A percentile compares a stretch with the other conserved stretches of the same genome.
Conservation (phyloP, 1,140 invertebrate genomes). For the Trichonephila clavipes region DNA sequence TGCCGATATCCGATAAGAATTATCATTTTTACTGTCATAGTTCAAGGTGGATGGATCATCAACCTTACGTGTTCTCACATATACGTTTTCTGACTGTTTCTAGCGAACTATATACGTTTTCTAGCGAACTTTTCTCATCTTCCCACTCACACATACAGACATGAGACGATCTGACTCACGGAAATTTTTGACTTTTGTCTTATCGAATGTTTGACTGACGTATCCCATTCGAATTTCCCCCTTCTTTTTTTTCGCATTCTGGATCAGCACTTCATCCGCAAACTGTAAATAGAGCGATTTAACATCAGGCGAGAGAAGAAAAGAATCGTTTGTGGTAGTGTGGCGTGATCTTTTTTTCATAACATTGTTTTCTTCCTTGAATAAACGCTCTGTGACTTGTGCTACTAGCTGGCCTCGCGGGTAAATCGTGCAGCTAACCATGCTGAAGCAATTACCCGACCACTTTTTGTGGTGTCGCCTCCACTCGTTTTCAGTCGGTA, state of each 20-base stretch:
- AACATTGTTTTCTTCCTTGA: too few relatives aligned
- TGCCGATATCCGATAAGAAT: not conserved
- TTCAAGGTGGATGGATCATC: too few relatives aligned
- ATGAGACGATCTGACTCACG: not conserved
- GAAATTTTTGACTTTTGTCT: not conserved
- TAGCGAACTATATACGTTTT: too few relatives aligned
- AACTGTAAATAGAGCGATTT: too few relatives aligned
- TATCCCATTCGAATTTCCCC: not conserved
- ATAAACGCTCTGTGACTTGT: not conserved
- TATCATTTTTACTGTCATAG: not conserved
- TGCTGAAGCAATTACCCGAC: slow-evolving; percentile 15
- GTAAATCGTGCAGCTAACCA: slow-evolving; percentile 1
- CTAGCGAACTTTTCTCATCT: not conserved
- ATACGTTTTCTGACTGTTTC: not conserved
- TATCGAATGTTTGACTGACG: slow-evolving; percentile 8
- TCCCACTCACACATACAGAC: not conserved
- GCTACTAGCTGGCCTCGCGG: not conserved
- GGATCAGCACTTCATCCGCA: not conserved
- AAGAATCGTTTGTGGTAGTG: too few relatives aligned
- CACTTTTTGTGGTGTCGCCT: not conserved
- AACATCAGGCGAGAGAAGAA: too few relatives aligned
- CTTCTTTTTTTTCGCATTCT: not conserved
- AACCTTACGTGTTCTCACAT: not conserved
- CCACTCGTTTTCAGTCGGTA: not conserved
- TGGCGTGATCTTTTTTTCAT: too few relatives aligned